Conservation (phyloP, 1,140 invertebrate species). For the Drepana arcuata region DNA sequence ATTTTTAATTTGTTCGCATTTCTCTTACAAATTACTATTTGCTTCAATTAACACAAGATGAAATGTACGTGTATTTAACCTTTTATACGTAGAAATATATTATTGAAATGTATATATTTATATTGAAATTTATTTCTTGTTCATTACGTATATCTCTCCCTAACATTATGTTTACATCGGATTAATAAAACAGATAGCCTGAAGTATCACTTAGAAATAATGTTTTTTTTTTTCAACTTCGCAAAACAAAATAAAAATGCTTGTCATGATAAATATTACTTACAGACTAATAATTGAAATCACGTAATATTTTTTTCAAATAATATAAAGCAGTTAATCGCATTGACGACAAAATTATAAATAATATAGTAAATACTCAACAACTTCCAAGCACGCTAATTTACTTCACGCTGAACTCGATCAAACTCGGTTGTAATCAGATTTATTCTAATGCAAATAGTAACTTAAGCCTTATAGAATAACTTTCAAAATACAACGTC, state of each 20-base stretch:
- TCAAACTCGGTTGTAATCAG: not conserved
- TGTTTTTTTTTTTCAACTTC: too few species aligned
- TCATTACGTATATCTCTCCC: too few species aligned
- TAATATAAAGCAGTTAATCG: not conserved
- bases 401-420: not conserved
- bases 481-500: constrained; percentile 9
- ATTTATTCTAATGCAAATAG: not conserved
- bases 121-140: constrained; percentile 18
- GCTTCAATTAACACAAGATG: not conserved
- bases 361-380: not conserved
- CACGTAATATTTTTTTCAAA: too few species aligned
- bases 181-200: too few species aligned
- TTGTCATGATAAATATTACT: too few species aligned
- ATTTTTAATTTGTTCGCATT: constrained; percentile 4
- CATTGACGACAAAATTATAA: not conserved
- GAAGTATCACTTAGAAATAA: too few species aligned
- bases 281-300: too few species aligned
- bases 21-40: not conserved
- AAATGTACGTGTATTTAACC: not conserved
- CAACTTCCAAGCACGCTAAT: not conserved
- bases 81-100: not conserved
- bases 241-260: too few species aligned
- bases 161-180: too few species aligned
- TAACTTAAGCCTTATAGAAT: constrained; percentile 4
- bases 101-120: constrained; percentile 14